These are phyloP conservation scores for Thereva nobilitata DNA, from an alignment of 2,888 invertebrate species.

Conservation along the genomic window DNA sequence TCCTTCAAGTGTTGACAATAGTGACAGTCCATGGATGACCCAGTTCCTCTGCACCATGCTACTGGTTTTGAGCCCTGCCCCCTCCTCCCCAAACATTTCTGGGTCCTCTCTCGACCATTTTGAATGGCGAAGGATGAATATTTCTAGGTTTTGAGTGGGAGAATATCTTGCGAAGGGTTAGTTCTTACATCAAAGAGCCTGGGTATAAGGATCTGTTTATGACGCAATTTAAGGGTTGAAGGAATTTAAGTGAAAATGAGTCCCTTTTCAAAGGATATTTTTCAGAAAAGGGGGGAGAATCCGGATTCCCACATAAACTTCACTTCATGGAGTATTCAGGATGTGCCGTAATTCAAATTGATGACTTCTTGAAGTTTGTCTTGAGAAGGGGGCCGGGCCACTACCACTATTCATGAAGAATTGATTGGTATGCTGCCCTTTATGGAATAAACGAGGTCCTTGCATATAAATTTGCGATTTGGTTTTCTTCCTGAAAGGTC, in stretches of 20 bases:
- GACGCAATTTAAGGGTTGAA: conserved; percentile 34
- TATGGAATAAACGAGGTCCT: conserved; percentile 32
- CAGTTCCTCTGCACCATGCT: conserved; percentile 17
- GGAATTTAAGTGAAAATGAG: conserved; percentile 34
- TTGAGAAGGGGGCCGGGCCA: conserved; percentile 2
- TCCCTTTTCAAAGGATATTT: background rate
- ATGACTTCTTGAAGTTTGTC: conserved; percentile 31
- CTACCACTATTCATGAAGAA: conserved; percentile 22
- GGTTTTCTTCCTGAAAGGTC: conserved; percentile 24
- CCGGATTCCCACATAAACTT: conserved; percentile 8
- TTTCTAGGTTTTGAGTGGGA: conserved; percentile 9
- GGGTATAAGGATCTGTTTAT: conserved; percentile 33
- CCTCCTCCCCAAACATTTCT: background rate
- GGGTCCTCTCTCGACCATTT: no score
- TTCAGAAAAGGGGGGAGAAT: background rate
- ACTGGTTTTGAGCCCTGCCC: conserved; percentile 4
- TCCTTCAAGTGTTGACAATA: conserved; percentile 33
- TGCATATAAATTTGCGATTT: conserved; percentile 33
- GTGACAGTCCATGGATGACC: conserved; percentile 32
- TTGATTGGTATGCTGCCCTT: conserved; percentile 30
- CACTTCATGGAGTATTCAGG: conserved; percentile 27
- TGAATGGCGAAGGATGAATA: background rate
- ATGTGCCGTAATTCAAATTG: conserved; percentile 35
- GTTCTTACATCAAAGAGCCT: conserved; percentile 20
- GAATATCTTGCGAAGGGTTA: conserved; percentile 22